Base-by-base conservation (phyloP, 1,140 invertebrate species). In the Procambarus clarkii region DNA sequence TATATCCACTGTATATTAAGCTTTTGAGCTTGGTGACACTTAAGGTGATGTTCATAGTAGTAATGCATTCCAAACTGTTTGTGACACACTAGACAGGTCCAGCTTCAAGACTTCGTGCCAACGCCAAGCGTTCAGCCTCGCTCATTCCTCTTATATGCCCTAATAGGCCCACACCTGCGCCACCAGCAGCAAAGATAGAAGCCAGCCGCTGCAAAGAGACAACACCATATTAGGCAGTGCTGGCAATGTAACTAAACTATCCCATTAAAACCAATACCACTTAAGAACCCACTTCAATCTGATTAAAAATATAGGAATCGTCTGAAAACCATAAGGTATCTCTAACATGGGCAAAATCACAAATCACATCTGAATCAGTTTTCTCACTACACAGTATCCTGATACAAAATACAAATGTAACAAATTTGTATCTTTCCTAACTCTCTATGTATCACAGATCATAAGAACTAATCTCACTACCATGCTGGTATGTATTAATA, bases 31-130 rank as follows among this genome's bases (percentile, higher is more conserved):
- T 83, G 76, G 76, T 93, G 92, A 45, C 90, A 93, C 69, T 92
- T 93, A 44, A 93, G 79, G 69, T 93, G 92, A 24, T 90, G 86
- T 76, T 86, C 91, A 69, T 93, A 93, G 86, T 93, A 93, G 87
- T 93, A 93, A 77, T 82, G 90, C 83, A 91, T 93, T 13, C 86
- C 87, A 64, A 93, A 93, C 46, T 85, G 50, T 76, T 93, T 93
- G 54, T 89, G 86, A 82, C 92, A 93, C 50, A 93, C 82, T 13
- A 76, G 79, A 64, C 90, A 93, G 24, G 76, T 86, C 90, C 87
- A 93, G 46, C 48, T n/a, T 58, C 79, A 21, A 86, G 85, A 21
- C 50, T 74, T 13, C 74, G 83, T 34, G 84, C 88, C 74, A 58
- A 78, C 11, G 83, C 81, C 84, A 58, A 46, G 15, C 81, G 50